A percentile compares a stretch with the other conserved stretches of the same genome.
Evolutionary conservation across 1,140 invertebrate genomes (phyloP).

Genomic region (Geopemphigus sp.): DNA sequence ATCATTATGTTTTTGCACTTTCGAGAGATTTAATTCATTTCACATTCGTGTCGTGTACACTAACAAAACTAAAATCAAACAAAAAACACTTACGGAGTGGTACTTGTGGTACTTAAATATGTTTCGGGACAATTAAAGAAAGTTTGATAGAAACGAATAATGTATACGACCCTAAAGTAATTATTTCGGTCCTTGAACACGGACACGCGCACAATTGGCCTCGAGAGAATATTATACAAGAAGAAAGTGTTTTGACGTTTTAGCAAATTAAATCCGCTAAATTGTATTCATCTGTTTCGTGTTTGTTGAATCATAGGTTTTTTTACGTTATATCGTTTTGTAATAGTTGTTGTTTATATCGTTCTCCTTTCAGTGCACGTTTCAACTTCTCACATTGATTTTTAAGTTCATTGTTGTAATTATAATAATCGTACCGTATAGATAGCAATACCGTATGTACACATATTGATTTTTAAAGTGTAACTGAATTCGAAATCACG

Average conservation of each 20-base stretch:
- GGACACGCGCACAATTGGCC: background rate
- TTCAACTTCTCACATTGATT: conserved; percentile 30
- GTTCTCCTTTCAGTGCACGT: conserved; percentile 12
- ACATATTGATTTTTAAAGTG: background rate
- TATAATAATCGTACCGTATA: too few species aligned
- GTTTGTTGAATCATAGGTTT: conserved; percentile 20
- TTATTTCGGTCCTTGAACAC: background rate
- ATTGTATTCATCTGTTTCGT: background rate
- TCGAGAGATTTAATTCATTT: too few species aligned
- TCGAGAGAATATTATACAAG: background rate
- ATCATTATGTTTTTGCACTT: too few species aligned
- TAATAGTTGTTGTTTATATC: background rate
- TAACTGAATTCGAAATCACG: background rate
- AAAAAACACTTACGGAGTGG: background rate
- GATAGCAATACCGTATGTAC: background rate
- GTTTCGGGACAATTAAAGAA: background rate
- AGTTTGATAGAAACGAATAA: background rate
- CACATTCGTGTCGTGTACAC: background rate
- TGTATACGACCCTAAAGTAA: conserved; percentile 7
- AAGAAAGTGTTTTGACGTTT: conserved; percentile 22
- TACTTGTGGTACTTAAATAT: conserved; percentile 6
- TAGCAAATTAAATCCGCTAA: background rate
- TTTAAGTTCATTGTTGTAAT: conserved; percentile 15
- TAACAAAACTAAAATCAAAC: background rate
- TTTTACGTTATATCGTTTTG: conserved; percentile 17